Conservation (phyloP, 2,113 vertebrate species). For the Bambusicola thoracicus region DNA sequence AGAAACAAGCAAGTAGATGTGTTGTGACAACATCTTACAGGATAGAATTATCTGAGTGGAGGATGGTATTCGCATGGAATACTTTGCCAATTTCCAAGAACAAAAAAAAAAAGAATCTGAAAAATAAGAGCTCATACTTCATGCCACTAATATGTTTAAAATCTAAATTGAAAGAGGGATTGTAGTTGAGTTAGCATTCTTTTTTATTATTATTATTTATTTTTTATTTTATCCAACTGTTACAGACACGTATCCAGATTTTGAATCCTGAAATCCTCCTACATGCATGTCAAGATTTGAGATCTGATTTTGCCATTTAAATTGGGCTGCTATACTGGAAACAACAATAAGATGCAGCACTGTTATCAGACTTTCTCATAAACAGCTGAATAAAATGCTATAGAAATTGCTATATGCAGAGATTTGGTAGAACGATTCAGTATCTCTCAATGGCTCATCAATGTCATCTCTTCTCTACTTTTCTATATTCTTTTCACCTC, state of each 20-base stretch:
- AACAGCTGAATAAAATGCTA: conserved; percentile 10
- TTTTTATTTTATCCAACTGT: conserved; percentile 7
- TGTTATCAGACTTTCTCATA: conserved; percentile 31
- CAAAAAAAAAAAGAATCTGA: neutral
- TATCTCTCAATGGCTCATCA: neutral
- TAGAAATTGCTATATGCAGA: neutral
- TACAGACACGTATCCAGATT: neutral
- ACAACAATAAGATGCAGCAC: conserved; percentile 38
- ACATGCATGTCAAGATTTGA: conserved; percentile 26
- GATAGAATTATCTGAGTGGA: conserved; percentile 4
- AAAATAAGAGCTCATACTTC: neutral
- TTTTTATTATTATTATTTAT: neutral
- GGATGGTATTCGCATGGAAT: neutral
- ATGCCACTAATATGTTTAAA: neutral
- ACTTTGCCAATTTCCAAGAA: neutral
- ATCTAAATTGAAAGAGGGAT: neutral
- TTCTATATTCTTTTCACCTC: neutral
- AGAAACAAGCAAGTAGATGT: conserved; percentile 32
- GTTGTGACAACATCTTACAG: conserved; percentile 21
- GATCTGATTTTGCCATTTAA: conserved; percentile 40
- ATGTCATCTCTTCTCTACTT: neutral
- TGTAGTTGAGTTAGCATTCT: neutral
- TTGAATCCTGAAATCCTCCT: conserved; percentile 10
- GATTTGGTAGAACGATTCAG: neutral
- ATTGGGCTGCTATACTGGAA: conserved; percentile 41